A percentile compares a stretch with the other conserved stretches of the same genome.
phyloP scores from a whole-genome alignment of 2,888 invertebrate species.

The Drosophila vallismaia region DNA sequence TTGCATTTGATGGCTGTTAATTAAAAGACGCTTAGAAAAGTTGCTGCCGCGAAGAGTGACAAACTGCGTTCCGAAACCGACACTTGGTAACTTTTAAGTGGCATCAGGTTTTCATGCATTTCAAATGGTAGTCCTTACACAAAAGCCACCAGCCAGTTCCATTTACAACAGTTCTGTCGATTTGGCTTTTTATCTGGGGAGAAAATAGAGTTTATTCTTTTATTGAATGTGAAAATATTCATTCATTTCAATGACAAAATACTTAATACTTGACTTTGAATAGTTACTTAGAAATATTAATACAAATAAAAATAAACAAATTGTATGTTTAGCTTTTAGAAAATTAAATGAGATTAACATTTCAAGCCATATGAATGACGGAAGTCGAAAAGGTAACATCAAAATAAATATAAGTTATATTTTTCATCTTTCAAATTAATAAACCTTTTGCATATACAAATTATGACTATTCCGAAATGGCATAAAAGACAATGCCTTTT shows the following conservation, averaged over 20 bases:
- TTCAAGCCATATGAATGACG: neutral
- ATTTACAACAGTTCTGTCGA: neutral
- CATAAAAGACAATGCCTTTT: neutral
- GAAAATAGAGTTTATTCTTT: neutral
- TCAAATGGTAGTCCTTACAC: constrained; percentile 41
- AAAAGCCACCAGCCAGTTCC: constrained; percentile 20
- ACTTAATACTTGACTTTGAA: too few species aligned
- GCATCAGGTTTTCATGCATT: constrained; percentile 53
- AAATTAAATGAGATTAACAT: neutral
- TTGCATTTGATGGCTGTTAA: constrained; percentile 76
- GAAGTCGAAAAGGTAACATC: neutral
- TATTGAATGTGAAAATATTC: neutral
- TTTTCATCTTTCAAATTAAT: too few species aligned
- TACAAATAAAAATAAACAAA: too few species aligned
- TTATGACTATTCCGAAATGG: too few species aligned
- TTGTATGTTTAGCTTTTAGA: too few species aligned
- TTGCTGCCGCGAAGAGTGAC: constrained; percentile 41
- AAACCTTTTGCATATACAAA: too few species aligned
- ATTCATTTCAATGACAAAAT: neutral
- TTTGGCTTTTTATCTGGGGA: neutral
- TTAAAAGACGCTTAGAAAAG: constrained; percentile 75
- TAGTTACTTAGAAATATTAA: too few species aligned
- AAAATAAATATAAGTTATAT: too few species aligned
- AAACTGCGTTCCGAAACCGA: constrained; percentile 35
- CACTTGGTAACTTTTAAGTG: constrained; percentile 63